Percentiles rank a stretch among this genome's conserved stretches.
Conservation (phyloP, 2,113 vertebrate genomes). For the Anhinga rufa region DNA sequence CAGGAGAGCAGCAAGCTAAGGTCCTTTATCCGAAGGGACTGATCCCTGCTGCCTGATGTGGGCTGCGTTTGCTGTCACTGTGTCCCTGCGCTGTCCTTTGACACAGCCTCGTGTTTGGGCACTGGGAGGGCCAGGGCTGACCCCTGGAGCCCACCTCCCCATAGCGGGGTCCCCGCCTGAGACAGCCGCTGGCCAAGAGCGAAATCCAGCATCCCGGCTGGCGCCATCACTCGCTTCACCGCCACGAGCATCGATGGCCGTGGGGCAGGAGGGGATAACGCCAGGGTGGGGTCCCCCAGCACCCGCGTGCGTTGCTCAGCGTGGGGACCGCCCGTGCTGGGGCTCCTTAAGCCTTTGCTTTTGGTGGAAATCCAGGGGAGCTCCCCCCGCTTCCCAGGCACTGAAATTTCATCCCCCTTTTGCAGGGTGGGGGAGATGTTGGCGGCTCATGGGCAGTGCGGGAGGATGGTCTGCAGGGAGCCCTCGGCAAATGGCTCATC, state of each 20-base stretch:
- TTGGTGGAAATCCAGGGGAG: background rate
- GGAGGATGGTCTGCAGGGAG: background rate
- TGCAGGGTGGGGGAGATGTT: no score
- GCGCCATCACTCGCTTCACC: background rate
- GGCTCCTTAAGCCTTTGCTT: background rate
- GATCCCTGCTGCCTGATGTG: background rate
- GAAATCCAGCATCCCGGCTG: fast-evolving
- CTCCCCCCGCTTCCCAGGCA: background rate
- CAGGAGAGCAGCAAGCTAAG: background rate
- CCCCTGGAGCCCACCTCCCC: background rate
- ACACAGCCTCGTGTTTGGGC: background rate
- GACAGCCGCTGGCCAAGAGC: background rate
- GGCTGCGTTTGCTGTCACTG: background rate
- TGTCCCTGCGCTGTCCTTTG: background rate
- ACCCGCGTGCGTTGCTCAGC: background rate
- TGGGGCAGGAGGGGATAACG: background rate
- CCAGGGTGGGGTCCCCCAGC: background rate
- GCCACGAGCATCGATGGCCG: background rate
- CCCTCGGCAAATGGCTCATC: background rate
- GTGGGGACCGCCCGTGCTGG: background rate
- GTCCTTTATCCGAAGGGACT: background rate
- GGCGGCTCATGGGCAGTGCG: background rate
- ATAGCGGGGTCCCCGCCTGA: background rate
- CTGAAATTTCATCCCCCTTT: no score
- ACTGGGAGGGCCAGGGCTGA: background rate